Evolutionary conservation across 2,797 vertebrate species (phyloP).

Genomic region (Epinephelus malabaricus): DNA sequence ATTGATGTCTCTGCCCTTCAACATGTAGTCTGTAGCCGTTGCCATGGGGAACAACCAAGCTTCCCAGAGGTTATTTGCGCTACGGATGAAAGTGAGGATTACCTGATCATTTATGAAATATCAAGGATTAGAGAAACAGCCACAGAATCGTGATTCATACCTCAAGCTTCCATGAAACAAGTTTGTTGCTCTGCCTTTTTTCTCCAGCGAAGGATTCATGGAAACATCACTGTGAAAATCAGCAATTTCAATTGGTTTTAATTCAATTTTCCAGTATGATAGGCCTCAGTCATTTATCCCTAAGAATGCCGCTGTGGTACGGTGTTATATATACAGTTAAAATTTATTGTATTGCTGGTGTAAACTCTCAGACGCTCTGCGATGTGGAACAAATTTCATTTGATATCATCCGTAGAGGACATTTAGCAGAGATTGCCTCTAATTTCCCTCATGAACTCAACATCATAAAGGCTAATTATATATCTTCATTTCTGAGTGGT

Average conservation of each 20-base stretch:
- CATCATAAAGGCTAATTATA: conserved; percentile 5
- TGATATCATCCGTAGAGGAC: neutral
- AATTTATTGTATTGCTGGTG: neutral
- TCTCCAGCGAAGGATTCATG: neutral
- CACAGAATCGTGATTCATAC: neutral
- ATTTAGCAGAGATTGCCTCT: conserved; percentile 6
- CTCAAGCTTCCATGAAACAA: neutral
- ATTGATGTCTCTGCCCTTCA: neutral
- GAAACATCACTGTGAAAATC: neutral
- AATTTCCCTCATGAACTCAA: conserved; percentile 3
- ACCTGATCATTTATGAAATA: neutral
- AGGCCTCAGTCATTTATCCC: neutral
- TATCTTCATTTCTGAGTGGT: neutral
- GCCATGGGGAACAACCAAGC: neutral
- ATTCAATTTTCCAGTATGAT: neutral
- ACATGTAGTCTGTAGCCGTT: neutral
- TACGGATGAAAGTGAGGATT: neutral
- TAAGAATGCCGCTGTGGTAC: neutral
- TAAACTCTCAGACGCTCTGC: neutral
- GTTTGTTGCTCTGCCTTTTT: neutral
- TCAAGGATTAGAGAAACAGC: neutral
- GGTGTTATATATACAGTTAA: neutral
- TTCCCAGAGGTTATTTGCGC: neutral
- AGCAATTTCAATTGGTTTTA: neutral
- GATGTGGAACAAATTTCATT: conserved; percentile 11